Evolutionary conservation across 1,140 invertebrate species (phyloP), one percentile per base, ranked within the genome.

Genomic region (Leptonema lineaticorne): DNA sequence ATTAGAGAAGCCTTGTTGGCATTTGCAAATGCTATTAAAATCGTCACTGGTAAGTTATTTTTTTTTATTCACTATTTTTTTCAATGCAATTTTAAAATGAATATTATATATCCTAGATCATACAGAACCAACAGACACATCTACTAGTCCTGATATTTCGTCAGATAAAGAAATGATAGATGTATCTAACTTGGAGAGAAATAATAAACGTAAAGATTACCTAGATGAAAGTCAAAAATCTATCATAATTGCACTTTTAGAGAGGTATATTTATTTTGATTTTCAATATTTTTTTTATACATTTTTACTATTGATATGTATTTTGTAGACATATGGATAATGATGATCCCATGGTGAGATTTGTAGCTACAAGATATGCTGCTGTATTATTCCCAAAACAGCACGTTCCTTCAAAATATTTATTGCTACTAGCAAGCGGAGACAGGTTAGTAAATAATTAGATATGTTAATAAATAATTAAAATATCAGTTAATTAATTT

Each of bases 381-480:
- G 87, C 89, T 1, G 87, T 86, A 16, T 89, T 95, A 50, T 97
- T 95, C 79, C 89, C 90, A 3, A 80, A 87, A 27, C 85, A 92
- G 74, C 91, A 95, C 78, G 86, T 92, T 1, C 88, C 92, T 1
- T 92, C 93, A 1, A 83, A 93, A 72, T 95, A 92, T 76, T 81
- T 95, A 14, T 80, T 97, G 30, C 80, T 97, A n/a, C 76, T 95
- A 22, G 92, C 93, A 9, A 89, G 88, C 74, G 93, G 92, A 30
- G 94, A 97, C 76, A 85, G 79, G 90, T 92, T 79, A 80, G 82
- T 79, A n/a, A n/a, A n/a, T n/a, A n/a, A n/a, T n/a, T n/a, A n/a
- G n/a, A n/a, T 50, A 68, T 18, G 24, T 28, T 8, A 7, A 2
- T 37, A 1, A 37, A 60, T n/a, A 29, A 11, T 41, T 50, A 26